Evolutionary conservation across 2,888 invertebrate genomes (phyloP).

Genomic region (Pammene aurita): DNA sequence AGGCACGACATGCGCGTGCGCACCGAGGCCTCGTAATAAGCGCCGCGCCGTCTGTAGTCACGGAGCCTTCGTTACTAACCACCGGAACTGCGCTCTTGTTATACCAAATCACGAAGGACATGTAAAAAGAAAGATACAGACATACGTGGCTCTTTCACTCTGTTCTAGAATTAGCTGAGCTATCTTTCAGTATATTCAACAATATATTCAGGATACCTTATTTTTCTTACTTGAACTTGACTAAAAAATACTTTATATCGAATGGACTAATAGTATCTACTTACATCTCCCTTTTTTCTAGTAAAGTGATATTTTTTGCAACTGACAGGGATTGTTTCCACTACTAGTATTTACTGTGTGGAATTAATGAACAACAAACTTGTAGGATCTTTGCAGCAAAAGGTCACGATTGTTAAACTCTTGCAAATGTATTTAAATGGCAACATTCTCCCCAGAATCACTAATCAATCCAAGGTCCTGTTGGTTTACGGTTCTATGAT

Average conservation of each 20-base stretch:
- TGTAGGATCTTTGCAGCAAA: background rate
- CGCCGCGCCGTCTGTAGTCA: slow-evolving; percentile 44
- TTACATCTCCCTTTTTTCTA: too few species aligned
- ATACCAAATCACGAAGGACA: slow-evolving; percentile 26
- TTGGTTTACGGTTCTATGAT: slow-evolving; percentile 17
- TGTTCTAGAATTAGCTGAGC: background rate
- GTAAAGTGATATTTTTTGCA: too few species aligned
- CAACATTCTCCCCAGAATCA: slow-evolving; percentile 12
- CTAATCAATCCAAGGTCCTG: slow-evolving; percentile 31
- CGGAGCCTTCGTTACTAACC: slow-evolving; percentile 44
- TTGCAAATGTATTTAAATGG: slow-evolving; percentile 13
- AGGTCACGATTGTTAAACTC: slow-evolving; percentile 5
- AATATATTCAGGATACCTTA: background rate
- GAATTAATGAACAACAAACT: background rate
- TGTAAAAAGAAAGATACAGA: background rate
- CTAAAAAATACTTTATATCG: background rate
- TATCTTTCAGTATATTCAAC: background rate
- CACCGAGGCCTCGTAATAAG: slow-evolving; percentile 43
- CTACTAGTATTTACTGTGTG: too few species aligned
- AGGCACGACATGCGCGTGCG: slow-evolving; percentile 40
- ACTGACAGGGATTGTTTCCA: too few species aligned
- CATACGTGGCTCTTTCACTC: background rate
- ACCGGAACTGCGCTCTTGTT: slow-evolving; percentile 29
- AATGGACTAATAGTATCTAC: too few species aligned
- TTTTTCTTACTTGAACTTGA: background rate